A percentile compares a stretch with the other conserved stretches of the same genome.
Conservation (phyloP, 1,140 invertebrate species). For the Drosophila quadrilineata region DNA sequence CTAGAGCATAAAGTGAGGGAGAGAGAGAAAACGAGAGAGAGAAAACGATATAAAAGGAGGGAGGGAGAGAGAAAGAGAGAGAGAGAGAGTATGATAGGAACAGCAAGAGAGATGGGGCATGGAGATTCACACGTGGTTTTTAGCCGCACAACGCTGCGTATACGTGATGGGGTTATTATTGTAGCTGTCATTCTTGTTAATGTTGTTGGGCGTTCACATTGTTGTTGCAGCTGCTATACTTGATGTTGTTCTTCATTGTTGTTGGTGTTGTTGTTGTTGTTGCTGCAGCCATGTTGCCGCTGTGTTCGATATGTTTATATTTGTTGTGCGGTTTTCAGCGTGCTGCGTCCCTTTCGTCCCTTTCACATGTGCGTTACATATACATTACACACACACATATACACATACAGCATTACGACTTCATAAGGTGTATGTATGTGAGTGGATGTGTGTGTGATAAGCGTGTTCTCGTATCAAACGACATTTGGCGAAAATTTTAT, state of each 20-base stretch:
- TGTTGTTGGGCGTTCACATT: no score
- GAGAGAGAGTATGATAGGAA: background rate
- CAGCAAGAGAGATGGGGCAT: background rate
- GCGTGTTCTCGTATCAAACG: conserved; percentile 74
- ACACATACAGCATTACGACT: conserved; percentile 62
- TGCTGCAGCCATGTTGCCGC: conserved; percentile 42
- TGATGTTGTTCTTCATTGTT: conserved; percentile 7
- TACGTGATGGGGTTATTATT: conserved; percentile 79
- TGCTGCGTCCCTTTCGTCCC: conserved; percentile 47
- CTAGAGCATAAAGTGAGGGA: no score
- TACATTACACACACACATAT: conserved; percentile 45
- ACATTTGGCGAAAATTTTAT: conserved; percentile 77
- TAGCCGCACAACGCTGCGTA: conserved; percentile 70
- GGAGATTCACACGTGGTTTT: conserved; percentile 52
- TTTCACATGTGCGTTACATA: conserved; percentile 57
- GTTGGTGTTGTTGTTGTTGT: conserved; percentile 13
- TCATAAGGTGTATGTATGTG: conserved; percentile 61
- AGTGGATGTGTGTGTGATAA: conserved; percentile 61
- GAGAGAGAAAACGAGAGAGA: background rate
- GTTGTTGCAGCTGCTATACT: conserved; percentile 24
- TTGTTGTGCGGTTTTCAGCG: conserved; percentile 72
- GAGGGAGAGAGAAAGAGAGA: background rate
- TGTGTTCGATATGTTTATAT: conserved; percentile 79
- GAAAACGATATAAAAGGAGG: no score
- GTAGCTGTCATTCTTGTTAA: conserved; percentile 50